Evolutionary conservation across 2,797 vertebrate species (phyloP).

Genomic region (Sarcoramphus papa): DNA sequence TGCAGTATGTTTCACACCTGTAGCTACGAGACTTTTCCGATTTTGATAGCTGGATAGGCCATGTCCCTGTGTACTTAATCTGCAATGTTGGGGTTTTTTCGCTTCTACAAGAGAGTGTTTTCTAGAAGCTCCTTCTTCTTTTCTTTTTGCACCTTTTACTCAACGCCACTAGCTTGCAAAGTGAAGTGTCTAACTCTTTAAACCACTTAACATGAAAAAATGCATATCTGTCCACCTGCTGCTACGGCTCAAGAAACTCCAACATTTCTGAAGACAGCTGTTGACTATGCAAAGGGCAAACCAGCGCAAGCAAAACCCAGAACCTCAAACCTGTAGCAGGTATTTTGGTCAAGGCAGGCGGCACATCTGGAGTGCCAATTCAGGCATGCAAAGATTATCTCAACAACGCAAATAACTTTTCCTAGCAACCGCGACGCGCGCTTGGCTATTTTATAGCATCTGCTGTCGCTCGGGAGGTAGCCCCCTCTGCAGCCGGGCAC

Average conservation of each 20-base stretch:
- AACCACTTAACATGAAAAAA: background rate
- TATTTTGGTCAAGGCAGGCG: background rate
- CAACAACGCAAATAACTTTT: background rate
- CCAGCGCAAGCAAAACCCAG: background rate
- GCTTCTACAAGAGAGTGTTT: fast-evolving
- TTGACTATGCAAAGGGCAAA: background rate
- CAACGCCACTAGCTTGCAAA: background rate
- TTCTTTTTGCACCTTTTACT: background rate
- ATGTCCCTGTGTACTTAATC: background rate
- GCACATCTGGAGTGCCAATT: background rate
- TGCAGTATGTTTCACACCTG: background rate
- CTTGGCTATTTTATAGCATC: fast-evolving
- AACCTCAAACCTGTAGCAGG: background rate
- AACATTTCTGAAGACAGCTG: background rate
- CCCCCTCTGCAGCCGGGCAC: background rate
- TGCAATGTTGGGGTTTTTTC: fast-evolving
- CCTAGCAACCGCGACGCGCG: fast-evolving
- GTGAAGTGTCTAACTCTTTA: background rate
- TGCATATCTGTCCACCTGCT: background rate
- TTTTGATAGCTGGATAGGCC: background rate
- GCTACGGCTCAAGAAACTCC: background rate
- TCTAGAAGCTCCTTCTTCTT: background rate
- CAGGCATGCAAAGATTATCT: fast-evolving
- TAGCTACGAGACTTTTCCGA: background rate
- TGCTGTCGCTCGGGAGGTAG: fast-evolving